Conservation (phyloP, 2,797 vertebrate genomes). For the Chrysocyon brachyurus region DNA sequence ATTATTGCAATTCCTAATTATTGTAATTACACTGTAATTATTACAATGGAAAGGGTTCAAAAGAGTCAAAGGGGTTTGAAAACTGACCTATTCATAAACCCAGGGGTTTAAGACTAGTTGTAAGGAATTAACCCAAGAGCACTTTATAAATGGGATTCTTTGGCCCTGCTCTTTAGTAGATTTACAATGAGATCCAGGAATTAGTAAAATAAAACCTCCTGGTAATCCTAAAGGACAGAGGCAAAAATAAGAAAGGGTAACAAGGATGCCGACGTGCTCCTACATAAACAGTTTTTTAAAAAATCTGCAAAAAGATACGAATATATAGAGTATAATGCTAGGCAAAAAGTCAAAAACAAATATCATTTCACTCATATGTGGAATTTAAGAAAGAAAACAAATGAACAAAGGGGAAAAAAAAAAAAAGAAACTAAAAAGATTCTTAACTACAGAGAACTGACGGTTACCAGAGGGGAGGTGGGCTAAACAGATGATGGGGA, state of each 20-base stretch:
- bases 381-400: neutral
- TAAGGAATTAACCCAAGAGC: neutral
- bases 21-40: neutral
- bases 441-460: neutral
- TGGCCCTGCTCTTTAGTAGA: neutral
- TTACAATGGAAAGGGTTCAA: neutral
- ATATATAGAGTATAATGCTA: neutral
- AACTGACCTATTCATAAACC: constrained; percentile 21
- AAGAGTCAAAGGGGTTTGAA: constrained; percentile 38
- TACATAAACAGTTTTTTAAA: neutral
- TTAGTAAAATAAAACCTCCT: neutral
- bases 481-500: neutral
- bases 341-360: neutral
- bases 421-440: neutral
- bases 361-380: neutral
- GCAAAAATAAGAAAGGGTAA: neutral
- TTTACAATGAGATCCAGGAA: neutral
- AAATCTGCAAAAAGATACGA: neutral
- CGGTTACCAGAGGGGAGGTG: neutral
- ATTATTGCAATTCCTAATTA: constrained; percentile 20
- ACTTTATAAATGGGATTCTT: neutral
- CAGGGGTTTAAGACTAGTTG: neutral
- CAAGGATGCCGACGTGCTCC: neutral
- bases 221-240: neutral
- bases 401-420: neutral